Evolutionary conservation across 1,140 invertebrate genomes (phyloP).

Genomic region (Brachionus angularis): DNA sequence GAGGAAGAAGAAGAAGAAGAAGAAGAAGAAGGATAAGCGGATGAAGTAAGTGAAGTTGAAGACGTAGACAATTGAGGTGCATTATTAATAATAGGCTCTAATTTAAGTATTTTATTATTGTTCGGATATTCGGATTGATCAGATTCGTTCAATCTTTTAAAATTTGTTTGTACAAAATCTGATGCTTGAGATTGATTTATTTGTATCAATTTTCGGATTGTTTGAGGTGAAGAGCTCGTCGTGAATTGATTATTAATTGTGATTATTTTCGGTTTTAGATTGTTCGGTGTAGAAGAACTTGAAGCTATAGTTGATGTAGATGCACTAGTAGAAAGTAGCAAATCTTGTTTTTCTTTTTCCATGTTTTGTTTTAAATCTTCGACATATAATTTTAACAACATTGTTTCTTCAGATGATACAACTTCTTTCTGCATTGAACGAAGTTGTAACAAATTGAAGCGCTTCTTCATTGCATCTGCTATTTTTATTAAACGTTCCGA

Average conservation of each 20-base stretch:
- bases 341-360: neutral
- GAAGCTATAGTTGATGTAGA: neutral
- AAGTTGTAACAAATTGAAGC: slow-evolving; percentile 25
- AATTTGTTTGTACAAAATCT: neutral
- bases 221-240: neutral
- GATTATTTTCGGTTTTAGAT: neutral
- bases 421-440: slow-evolving; percentile 41
- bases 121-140: neutral
- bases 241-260: neutral
- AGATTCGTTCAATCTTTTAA: neutral
- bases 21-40: too few species aligned
- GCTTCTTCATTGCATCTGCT: slow-evolving; percentile 42
- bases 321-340: too few species aligned
- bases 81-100: too few species aligned
- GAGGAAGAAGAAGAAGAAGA: too few species aligned
- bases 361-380: slow-evolving; percentile 23
- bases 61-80: too few species aligned
- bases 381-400: slow-evolving; percentile 25
- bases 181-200: neutral
- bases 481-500: slow-evolving; percentile 20
- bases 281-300: neutral
- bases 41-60: too few species aligned
- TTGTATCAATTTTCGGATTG: slow-evolving; percentile 16
- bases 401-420: slow-evolving; percentile 23
- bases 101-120: neutral